Evolutionary conservation across 2,888 invertebrate species (phyloP).

Genomic region (Pristionchus exspectatus): DNA sequence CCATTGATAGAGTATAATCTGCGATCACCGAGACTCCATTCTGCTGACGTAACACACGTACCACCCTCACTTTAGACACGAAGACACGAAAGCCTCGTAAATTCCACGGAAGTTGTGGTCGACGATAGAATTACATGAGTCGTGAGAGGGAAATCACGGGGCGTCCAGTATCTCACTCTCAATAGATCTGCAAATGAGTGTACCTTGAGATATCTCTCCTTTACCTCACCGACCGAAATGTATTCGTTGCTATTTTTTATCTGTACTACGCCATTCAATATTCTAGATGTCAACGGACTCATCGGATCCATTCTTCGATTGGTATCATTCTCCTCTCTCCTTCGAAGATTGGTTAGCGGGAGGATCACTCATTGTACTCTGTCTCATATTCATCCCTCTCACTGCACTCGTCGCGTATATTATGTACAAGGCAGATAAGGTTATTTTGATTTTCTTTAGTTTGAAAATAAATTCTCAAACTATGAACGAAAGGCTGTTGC

Average conservation of each 20-base stretch:
- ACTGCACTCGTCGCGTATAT: not conserved
- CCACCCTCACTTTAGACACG: not conserved
- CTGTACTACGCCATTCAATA: not conserved
- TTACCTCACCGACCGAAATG: not conserved
- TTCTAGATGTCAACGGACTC: slow-evolving; percentile 1
- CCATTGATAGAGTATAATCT: no score
- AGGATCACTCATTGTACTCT: slow-evolving; percentile 11
- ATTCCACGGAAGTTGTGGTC: not conserved
- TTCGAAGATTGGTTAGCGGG: slow-evolving; percentile 41
- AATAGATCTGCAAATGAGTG: not conserved
- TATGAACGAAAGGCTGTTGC: not conserved
- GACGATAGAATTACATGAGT: slow-evolving; percentile 1
- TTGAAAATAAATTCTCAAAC: not conserved
- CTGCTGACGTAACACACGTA: not conserved
- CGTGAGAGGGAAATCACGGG: not conserved
- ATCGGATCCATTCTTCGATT: slow-evolving; percentile 19
- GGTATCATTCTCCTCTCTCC: slow-evolving; percentile 40
- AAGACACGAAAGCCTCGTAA: not conserved
- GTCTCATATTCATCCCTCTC: slow-evolving; percentile 52
- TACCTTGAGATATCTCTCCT: not conserved
- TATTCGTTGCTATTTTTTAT: no score
- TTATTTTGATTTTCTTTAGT: not conserved
- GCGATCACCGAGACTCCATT: no score
- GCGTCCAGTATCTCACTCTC: not conserved
- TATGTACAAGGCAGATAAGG: slow-evolving; percentile 45